Evolutionary conservation across 1,140 invertebrate genomes (phyloP).

Genomic region (Sitobion miscanthi): DNA sequence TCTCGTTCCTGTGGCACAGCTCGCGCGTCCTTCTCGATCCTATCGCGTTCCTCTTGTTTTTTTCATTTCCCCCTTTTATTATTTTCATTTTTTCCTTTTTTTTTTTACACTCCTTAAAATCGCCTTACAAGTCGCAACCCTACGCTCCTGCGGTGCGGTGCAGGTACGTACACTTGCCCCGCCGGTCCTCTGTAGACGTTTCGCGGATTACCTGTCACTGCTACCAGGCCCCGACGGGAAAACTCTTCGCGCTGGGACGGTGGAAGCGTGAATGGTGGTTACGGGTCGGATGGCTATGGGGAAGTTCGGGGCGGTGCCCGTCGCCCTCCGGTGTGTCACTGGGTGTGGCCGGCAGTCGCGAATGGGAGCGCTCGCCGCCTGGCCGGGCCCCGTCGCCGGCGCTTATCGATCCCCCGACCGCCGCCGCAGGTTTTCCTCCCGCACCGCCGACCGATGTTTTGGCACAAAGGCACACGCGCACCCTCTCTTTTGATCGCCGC

Average conservation of each 20-base stretch:
- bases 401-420: slow-evolving; percentile 14
- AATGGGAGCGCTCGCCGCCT: slow-evolving; percentile 17
- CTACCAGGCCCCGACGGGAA: background rate
- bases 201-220: slow-evolving; percentile 11
- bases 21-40: background rate
- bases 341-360: slow-evolving; percentile 39
- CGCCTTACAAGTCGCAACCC: background rate
- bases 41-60: background rate
- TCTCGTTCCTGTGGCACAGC: background rate
- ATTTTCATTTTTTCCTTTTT: too few species aligned
- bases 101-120: slow-evolving; percentile 16
- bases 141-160: background rate
- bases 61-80: background rate
- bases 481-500: background rate
- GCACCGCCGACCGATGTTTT: background rate
- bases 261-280: background rate
- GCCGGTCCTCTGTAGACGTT: background rate
- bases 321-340: background rate
- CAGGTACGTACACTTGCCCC: background rate
- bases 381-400: background rate
- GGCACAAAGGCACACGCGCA: background rate
- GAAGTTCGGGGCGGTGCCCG: background rate
- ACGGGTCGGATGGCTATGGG: background rate
- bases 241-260: background rate
- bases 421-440: background rate